Conservation (phyloP, 2,888 invertebrate genomes). For the Aproaerema taeniolella region DNA sequence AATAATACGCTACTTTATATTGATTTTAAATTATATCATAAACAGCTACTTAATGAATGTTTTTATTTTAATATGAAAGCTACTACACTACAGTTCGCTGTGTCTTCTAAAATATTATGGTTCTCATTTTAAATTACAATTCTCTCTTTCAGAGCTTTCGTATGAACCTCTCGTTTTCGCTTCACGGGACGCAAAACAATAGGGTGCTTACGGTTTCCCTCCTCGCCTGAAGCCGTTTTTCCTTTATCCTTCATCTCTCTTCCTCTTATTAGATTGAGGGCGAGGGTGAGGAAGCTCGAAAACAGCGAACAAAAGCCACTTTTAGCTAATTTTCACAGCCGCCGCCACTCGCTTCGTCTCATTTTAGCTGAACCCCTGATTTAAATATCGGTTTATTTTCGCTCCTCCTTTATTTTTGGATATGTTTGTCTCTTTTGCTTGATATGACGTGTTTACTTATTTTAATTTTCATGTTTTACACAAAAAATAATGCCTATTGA, state of each 20-base stretch:
- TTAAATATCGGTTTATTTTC: constrained; percentile 42
- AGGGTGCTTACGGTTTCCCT: constrained; percentile 69
- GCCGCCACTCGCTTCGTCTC: constrained; percentile 51
- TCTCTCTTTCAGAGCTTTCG: constrained; percentile 36
- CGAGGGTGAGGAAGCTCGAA: constrained; percentile 37
- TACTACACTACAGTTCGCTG: no score
- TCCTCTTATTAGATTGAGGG: constrained; percentile 23
- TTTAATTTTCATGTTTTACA: no score
- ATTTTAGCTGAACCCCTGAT: constrained; percentile 40
- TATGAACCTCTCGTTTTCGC: constrained; percentile 45
- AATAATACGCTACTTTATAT: no score
- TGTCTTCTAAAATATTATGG: no score
- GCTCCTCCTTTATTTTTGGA: constrained; percentile 22
- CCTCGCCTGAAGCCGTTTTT: constrained; percentile 65
- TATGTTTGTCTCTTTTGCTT: no score
- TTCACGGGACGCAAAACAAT: constrained; percentile 68
- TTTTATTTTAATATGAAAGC: no score
- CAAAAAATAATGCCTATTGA: no score
- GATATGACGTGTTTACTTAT: no score
- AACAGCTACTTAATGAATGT: no score
- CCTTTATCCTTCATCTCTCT: constrained; percentile 41
- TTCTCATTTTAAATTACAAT: no score
- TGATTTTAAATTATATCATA: no score
- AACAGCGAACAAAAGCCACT: constrained; percentile 55
- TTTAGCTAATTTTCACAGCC: constrained; percentile 64